Base-by-base conservation (phyloP, 2,113 vertebrate species). In the Synchiropus splendidus region DNA sequence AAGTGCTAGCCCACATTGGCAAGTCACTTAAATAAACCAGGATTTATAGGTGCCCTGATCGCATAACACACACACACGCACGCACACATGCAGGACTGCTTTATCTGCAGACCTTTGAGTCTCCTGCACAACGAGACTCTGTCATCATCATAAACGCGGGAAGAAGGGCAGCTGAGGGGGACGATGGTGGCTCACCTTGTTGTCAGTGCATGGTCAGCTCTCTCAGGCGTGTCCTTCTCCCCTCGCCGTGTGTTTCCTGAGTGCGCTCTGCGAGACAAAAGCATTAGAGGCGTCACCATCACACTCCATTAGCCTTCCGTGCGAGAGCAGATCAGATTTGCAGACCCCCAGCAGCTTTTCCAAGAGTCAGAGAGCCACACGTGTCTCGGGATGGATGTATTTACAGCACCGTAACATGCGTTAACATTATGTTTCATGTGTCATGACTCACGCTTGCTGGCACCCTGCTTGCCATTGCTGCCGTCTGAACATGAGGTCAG, bases 161-260 rank as follows among this genome's bases (percentile, higher is more conserved):
- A 27, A 27, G 4, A 27, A 27, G 21, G 9, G 5, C 10, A 9
- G 12, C 14, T 12, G 17, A 6, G 8, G 16, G 1, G 10, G 18
- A 39, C 12, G 17, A 9, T 8, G 41, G 36, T 17, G 1, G 18
- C 32, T 59, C 54, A 75, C 72, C 78, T 79, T 61, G 42, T 46
- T 51, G 53, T 80, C 74, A 77, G 63, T 75, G 70, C 79, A 75
- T 70, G 61, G 67, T 64, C 51, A 58, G 42, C 38, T 52, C 51
- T 65, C 49, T 67, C 51, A 68, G 16, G 41, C 11, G 48, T 67
- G 57, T 67, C 48, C 41, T 68, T 67, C 47, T 50, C 54, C 34
- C 53, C 42, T 1, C 21, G 47, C 48, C 21, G 45, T 34, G 51
- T 41, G 58, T 63, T 13, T 45, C 61, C 58, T 6, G 21, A 41